Evolutionary conservation across 1,140 invertebrate genomes (phyloP), one percentile per base, ranked within the genome.

Genomic region (Drepana arcuata): DNA sequence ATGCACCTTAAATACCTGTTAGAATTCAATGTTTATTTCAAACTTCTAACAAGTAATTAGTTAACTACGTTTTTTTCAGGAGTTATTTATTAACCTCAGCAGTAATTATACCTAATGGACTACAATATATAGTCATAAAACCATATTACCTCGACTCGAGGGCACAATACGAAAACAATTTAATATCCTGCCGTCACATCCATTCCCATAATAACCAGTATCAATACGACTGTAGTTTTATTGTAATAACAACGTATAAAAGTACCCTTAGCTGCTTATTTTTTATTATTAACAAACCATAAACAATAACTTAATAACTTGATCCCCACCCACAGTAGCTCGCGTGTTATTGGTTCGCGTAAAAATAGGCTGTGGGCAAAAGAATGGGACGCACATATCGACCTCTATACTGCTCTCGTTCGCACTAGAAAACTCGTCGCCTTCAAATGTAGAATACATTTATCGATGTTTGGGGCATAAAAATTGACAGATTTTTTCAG

Each of bases 401-500:
- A 34, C 2, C 7, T 5, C n/a, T 59, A 32, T 14, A 21, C 16
- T 31, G 29, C 16, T 70, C 61, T 39, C 55, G 4, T 33, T 77
- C 58, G 10, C 54, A 32, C 62, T 37, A 66, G 55, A 72, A 68
- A 68, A 77, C 62, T 73, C 61, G 68, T 68, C 70, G 64, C 61
- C 55, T 73, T 65, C 72, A 63, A 79, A 81, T 65, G 63, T 78
- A 62, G 70, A 75, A 73, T 75, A 69, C 65, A 69, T 69, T 72
- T 78, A 79, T 81, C 69, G 77, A 81, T 79, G 74, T 74, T 78
- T 61, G 66, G 58, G 62, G 65, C 72, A 78, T 82, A 79, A 79
- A 82, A 81, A 81, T 81, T 79, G 77, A 81, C 77, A 79, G 77
- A 70, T 73, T 78, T 78, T 79, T 73, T 74, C 70, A 79, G 77